Conservation (phyloP, 2,888 invertebrate genomes). For the Caenorhabditis zanzibari region DNA sequence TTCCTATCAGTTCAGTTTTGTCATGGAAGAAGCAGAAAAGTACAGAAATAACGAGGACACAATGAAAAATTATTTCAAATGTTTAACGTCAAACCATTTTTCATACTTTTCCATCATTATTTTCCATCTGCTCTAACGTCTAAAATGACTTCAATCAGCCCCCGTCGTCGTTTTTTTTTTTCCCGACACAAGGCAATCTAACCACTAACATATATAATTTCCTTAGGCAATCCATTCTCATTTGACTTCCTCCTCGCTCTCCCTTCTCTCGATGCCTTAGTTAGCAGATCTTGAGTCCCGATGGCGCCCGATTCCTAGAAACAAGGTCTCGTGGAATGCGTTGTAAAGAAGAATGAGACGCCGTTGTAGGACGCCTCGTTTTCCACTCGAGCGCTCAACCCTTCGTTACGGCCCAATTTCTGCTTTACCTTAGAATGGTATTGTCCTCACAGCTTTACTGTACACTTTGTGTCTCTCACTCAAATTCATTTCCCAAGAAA, state of each 20-base stretch:
- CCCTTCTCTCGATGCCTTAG: not conserved
- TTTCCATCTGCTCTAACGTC: conserved; percentile 16
- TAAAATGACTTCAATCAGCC: not conserved
- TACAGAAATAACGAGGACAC: not conserved
- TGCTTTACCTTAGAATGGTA: not conserved
- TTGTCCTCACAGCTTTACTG: not conserved
- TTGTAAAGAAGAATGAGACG: not conserved
- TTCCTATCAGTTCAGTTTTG: conserved; percentile 13
- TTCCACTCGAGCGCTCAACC: conserved; percentile 27
- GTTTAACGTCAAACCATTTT: not conserved
- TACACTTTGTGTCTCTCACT: not conserved
- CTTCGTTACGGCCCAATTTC: conserved; percentile 55
- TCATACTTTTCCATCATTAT: not conserved
- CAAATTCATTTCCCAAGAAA: not conserved
- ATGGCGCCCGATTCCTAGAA: conserved; percentile 38
- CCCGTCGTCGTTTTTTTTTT: not conserved
- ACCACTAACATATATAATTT: conserved; percentile 3
- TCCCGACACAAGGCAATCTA: not conserved
- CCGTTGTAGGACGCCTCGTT: not conserved
- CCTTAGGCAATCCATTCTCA: not conserved
- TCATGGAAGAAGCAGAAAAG: not conserved
- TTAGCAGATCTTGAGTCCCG: conserved; percentile 23
- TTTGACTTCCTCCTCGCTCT: conserved; percentile 2
- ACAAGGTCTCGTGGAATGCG: conserved; percentile 34
- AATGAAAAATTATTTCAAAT: not conserved